Percentiles rank a stretch among this genome's conserved stretches.
phyloP scores from a whole-genome alignment of 2,888 invertebrate species.

The Tipula confusa region DNA sequence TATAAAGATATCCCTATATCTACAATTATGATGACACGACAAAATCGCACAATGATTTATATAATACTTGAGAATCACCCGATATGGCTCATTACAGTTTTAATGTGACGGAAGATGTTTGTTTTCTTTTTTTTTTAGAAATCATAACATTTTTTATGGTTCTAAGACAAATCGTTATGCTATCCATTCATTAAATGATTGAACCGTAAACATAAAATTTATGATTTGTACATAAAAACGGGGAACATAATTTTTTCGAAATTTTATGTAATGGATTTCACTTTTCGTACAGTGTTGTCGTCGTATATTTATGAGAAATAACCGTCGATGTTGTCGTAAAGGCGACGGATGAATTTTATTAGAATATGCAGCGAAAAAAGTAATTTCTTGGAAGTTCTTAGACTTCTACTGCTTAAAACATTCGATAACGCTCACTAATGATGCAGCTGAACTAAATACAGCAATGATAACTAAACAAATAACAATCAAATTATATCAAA shows the following conservation, averaged over 20 bases:
- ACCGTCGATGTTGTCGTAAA: too few species aligned
- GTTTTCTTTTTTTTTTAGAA: background rate
- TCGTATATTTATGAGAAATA: background rate
- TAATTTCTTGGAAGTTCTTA: too few species aligned
- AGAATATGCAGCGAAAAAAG: too few species aligned
- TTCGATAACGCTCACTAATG: too few species aligned
- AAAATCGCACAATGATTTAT: background rate
- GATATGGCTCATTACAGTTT: slow-evolving; percentile 31
- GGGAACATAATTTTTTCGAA: background rate
- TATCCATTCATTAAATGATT: slow-evolving; percentile 6
- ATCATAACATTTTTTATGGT: background rate
- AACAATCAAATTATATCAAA: too few species aligned
- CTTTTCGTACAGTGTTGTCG: background rate
- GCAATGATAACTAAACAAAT: too few species aligned
- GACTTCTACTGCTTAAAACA: too few species aligned
- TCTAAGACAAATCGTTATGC: slow-evolving; percentile 5
- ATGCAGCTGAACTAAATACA: too few species aligned
- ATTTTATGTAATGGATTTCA: background rate
- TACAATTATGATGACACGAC: background rate
- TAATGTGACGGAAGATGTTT: slow-evolving; percentile 33
- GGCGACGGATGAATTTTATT: too few species aligned
- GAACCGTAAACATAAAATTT: background rate
- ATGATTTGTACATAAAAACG: background rate
- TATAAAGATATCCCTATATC: background rate
- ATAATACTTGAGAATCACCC: background rate